Evolutionary conservation across 1,140 invertebrate species (phyloP).

Genomic region (Euura lappo): DNA sequence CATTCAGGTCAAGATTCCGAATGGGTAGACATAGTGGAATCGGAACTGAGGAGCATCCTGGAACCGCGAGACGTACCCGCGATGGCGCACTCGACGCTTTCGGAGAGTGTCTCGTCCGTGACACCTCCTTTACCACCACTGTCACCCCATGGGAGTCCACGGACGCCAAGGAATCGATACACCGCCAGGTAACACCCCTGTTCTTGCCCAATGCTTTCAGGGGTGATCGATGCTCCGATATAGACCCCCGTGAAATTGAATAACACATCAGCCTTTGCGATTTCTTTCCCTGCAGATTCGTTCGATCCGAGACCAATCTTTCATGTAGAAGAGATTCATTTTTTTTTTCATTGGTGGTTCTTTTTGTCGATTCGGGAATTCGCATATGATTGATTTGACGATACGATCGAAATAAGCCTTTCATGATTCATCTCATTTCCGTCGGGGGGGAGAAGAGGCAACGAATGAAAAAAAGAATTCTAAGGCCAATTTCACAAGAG

Average conservation of each 20-base stretch:
- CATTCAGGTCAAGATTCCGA: slow-evolving; percentile 72
- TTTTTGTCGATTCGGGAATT: no score
- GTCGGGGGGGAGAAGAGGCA: no score
- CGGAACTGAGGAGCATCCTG: slow-evolving; percentile 77
- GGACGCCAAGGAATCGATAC: slow-evolving; percentile 54
- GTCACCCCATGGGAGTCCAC: slow-evolving; percentile 67
- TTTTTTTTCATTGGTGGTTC: no score
- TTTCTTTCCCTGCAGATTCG: no score
- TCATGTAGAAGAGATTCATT: no score
- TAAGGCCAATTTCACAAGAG: no score
- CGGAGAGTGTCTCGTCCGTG: slow-evolving; percentile 72
- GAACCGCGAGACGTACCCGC: slow-evolving; percentile 66
- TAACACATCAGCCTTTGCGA: no score
- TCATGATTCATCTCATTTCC: no score
- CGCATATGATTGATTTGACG: no score
- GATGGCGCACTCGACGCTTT: slow-evolving; percentile 65
- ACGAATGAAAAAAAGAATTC: no score
- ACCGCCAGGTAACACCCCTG: slow-evolving; percentile 37
- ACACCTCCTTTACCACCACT: slow-evolving; percentile 79
- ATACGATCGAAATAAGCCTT: no score
- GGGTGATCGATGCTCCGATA: slow-evolving; percentile 17
- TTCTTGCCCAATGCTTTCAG: slow-evolving; percentile 14
- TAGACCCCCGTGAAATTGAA: not conserved
- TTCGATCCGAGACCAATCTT: no score
- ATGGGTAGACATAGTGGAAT: slow-evolving; percentile 85